Base-by-base conservation (phyloP, 2,797 vertebrate species). In the Cyprinodon diabolis region DNA sequence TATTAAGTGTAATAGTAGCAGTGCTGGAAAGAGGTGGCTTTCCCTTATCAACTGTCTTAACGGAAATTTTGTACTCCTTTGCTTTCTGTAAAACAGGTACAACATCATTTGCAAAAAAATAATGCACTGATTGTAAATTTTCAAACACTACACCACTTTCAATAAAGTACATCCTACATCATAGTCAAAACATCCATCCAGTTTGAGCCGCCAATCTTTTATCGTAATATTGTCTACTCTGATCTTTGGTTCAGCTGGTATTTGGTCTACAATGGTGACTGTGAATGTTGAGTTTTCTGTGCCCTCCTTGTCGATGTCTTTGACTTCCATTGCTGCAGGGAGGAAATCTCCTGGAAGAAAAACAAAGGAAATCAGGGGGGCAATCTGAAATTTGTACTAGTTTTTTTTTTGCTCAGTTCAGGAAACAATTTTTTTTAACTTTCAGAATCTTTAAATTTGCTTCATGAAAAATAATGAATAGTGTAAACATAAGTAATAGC, bases 131-230 rank as follows among this genome's bases (percentile, higher is more conserved):
- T 3, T 49, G 6, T 60, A 1, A 37, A 8, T 40, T 7, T 25
- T 19, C 7, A 55, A 55, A 14, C 49, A 48, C 19, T 66, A 23
- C 1, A 25, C 7, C 21, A 10, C 13, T 66, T 54, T 40, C 8
- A 4, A 25, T 7, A 47, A 12, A 60, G 6, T n/a, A 63, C 37
- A 1, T 14, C 94, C 92, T 76, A 96, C 96, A 80, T 96, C 91
- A 23, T 95, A 96, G 86, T 96, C 73, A 66, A 97, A 94, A 77
- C 96, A 97, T 76, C 95, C 95, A 0, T 66, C 78, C 5, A 94
- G 80, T 4, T 0, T 9, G 6, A 97, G 91, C 11, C 83, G 83
- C 15, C 82, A 84, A 17, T 68, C 67, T 10, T 47, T 71, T 3
- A 0, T 3, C 1, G 25, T 0, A 0, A 87, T 0, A 9, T 48